Evolutionary conservation across 2,888 invertebrate genomes (phyloP).

Genomic region (Cephus spinipes): DNA sequence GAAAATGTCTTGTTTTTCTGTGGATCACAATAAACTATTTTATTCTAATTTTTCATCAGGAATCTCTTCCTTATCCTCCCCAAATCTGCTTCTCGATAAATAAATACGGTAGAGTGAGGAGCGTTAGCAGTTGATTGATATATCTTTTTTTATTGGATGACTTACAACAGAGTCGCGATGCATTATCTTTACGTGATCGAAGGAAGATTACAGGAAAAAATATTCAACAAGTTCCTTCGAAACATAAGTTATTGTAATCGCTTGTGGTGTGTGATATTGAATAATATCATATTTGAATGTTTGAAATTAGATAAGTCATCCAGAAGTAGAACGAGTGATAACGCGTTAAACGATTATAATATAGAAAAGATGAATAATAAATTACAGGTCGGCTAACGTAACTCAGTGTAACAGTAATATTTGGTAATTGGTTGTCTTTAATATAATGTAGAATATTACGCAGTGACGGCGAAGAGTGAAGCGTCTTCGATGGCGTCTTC

Average conservation of each 20-base stretch:
- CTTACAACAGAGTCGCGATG: not conserved
- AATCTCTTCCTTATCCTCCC: not conserved
- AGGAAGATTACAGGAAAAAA: not conserved
- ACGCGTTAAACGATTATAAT: slow-evolving; percentile 33
- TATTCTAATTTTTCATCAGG: slow-evolving; percentile 48
- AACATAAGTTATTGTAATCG: not conserved
- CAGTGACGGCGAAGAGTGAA: not conserved
- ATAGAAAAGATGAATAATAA: slow-evolving; percentile 54
- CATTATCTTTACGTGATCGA: not conserved
- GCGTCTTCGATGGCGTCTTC: not conserved
- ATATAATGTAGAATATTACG: not conserved
- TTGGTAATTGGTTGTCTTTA: slow-evolving; percentile 59
- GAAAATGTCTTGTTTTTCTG: slow-evolving; percentile 63
- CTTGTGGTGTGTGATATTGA: not conserved
- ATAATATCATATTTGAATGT: not conserved
- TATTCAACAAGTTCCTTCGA: not conserved
- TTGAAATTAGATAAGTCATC: not conserved
- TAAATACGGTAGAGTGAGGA: not conserved
- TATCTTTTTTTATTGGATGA: not conserved
- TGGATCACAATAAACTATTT: slow-evolving; percentile 66
- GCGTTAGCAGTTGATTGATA: not conserved
- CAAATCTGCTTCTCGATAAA: not conserved
- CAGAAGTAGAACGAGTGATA: not conserved
- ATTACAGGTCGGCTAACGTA: slow-evolving; percentile 50
- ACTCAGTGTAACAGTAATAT: slow-evolving; percentile 57